A percentile compares a stretch with the other conserved stretches of the same genome.
phyloP scores from a whole-genome alignment of 30 jellyfish, hydroid and myxozoan species.

The Clytia hemisphaerica region DNA sequence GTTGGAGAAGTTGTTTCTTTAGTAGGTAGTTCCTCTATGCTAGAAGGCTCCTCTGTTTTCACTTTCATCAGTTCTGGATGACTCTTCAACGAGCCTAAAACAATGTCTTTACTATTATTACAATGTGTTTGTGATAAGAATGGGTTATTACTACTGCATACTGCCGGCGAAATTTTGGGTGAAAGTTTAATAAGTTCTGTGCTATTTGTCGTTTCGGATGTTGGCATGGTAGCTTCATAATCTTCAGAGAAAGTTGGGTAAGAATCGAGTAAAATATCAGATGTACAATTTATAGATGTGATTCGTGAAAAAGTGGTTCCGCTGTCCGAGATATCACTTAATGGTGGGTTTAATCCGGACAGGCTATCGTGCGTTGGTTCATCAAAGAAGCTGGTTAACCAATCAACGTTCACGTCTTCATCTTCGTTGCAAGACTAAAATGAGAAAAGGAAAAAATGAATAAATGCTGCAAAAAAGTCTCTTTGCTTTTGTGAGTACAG shows the following conservation, averaged over 20 bases:
- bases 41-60: neutral
- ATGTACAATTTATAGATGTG: slow-evolving; percentile 1
- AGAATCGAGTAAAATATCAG: slow-evolving; percentile 15
- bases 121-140: no score
- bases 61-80: slow-evolving; percentile 20
- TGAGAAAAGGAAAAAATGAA: neutral
- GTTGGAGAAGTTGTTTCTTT: neutral
- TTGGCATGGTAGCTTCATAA: no score
- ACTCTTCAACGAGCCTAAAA: no score
- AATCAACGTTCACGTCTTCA: slow-evolving; percentile 82
- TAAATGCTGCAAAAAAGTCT: no score
- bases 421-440: slow-evolving; percentile 76
- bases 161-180: no score
- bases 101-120: no score
- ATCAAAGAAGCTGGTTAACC: slow-evolving; percentile 92
- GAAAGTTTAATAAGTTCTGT: no score
- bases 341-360: slow-evolving; percentile 78
- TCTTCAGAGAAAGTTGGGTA: slow-evolving; percentile 17
- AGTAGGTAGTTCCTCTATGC: neutral
- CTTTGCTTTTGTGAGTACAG: no score
- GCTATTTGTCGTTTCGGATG: no score
- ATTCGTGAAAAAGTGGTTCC: slow-evolving; percentile 24
- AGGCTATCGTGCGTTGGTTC: slow-evolving; percentile 81
- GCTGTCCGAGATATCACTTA: slow-evolving; percentile 45
- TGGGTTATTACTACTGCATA: no score